A percentile compares a stretch with the other conserved stretches of the same genome.
Conservation (phyloP, 1,140 invertebrate genomes). For the Euglossa dilemma region DNA sequence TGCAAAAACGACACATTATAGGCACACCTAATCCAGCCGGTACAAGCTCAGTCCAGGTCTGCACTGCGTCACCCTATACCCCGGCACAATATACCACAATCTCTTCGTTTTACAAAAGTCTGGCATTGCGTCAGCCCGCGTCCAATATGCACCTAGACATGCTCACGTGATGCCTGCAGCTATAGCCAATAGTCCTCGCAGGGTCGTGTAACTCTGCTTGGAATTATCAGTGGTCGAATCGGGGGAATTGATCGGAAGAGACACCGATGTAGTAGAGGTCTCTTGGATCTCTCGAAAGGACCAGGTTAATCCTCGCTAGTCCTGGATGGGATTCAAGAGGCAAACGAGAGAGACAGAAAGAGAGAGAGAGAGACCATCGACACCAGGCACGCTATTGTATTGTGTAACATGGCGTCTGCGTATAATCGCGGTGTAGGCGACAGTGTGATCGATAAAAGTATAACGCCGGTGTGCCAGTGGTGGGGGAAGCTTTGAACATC, state of each 20-base stretch:
- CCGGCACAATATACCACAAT: too few relatives aligned
- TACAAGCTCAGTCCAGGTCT: too few relatives aligned
- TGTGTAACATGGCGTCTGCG: background rate
- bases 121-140: too few relatives aligned
- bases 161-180: too few relatives aligned
- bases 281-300: background rate
- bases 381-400: background rate
- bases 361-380: background rate
- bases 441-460: background rate
- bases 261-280: background rate
- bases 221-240: background rate
- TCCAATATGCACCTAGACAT: too few relatives aligned
- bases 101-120: too few relatives aligned
- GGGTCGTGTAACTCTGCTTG: background rate
- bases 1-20: too few relatives aligned
- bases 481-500: background rate
- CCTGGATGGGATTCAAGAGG: constrained; percentile 2
- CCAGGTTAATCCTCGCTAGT: background rate
- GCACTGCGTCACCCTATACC: too few relatives aligned
- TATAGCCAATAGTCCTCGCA: background rate
- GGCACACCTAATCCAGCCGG: too few relatives aligned
- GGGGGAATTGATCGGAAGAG: constrained; percentile 10
- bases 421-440: background rate
- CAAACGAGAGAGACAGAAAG: background rate
- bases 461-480: background rate